These are phyloP conservation scores for Tortrix viridana DNA, from an alignment of 2,888 invertebrate species.

Conservation along the genomic window DNA sequence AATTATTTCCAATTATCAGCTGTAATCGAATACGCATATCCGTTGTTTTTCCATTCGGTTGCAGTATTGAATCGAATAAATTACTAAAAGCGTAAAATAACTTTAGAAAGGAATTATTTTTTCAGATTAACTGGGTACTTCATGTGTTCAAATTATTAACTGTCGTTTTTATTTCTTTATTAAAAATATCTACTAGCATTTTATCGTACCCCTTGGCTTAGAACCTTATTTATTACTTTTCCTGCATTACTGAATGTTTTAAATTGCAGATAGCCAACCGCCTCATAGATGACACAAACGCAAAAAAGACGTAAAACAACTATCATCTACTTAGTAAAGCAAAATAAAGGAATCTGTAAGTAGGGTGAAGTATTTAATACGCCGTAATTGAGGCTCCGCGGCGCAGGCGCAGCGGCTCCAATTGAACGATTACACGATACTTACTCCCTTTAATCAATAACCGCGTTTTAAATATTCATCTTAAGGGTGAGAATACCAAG, in stretches of 20 bases:
- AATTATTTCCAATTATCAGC: conserved; percentile 17
- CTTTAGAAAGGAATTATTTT: background rate
- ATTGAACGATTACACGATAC: conserved; percentile 56
- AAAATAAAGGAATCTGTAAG: conserved; percentile 32
- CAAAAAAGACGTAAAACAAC: conserved; percentile 17
- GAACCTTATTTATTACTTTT: too few relatives aligned
- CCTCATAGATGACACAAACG: background rate
- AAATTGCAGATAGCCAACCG: background rate
- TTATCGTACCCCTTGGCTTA: too few relatives aligned
- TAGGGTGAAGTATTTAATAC: conserved; percentile 35
- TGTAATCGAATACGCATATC: conserved; percentile 33
- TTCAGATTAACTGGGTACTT: background rate
- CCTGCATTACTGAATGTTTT: background rate
- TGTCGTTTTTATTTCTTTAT: too few relatives aligned
- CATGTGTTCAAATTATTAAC: too few relatives aligned
- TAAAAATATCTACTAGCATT: too few relatives aligned
- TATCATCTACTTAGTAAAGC: conserved; percentile 24
- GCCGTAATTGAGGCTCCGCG: conserved; percentile 43
- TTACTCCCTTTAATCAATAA: conserved; percentile 53
- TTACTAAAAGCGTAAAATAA: background rate
- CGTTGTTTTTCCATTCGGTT: conserved; percentile 13
- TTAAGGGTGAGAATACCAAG: conserved; percentile 46
- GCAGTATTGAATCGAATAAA: background rate
- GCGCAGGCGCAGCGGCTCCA: conserved; percentile 47
- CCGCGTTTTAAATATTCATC: conserved; percentile 45